These are phyloP conservation scores for Sphenopsis melanotis DNA, from an alignment of 2,797 vertebrate species.

Conservation along the genomic window DNA sequence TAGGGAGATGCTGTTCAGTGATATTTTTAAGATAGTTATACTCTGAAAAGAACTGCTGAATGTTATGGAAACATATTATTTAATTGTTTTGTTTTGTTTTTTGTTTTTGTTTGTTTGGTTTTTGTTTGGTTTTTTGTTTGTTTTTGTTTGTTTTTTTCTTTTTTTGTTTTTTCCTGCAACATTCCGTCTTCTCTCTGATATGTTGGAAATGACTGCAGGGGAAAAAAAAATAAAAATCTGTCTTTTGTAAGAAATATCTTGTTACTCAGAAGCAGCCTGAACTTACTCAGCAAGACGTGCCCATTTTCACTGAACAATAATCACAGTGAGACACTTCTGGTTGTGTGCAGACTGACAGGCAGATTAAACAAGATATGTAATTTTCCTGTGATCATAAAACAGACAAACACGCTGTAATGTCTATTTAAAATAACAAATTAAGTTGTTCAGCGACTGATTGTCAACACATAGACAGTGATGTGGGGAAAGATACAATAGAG, in stretches of 20 bases:
- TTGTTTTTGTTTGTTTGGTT: no score
- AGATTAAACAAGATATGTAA: background rate
- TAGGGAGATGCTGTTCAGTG: background rate
- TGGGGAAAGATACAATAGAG: background rate
- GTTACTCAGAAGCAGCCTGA: background rate
- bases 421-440: background rate
- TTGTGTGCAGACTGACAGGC: background rate
- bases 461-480: background rate
- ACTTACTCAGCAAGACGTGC: background rate
- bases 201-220: rapidly evolving
- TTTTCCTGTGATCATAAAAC: background rate
- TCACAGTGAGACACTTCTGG: background rate
- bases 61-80: background rate
- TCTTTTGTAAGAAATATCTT: background rate
- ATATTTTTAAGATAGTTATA: background rate
- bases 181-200: background rate
- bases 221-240: background rate
- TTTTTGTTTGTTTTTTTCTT: no score
- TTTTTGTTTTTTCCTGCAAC: background rate
- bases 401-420: background rate
- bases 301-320: background rate
- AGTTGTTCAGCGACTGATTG: background rate
- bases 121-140: no score
- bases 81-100: background rate
- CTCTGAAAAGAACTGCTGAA: background rate